A percentile compares a stretch with the other conserved stretches of the same genome.
These are phyloP conservation scores for Neodiprion lecontei DNA, from an alignment of 1,140 invertebrate species.

Conservation along the genomic window DNA sequence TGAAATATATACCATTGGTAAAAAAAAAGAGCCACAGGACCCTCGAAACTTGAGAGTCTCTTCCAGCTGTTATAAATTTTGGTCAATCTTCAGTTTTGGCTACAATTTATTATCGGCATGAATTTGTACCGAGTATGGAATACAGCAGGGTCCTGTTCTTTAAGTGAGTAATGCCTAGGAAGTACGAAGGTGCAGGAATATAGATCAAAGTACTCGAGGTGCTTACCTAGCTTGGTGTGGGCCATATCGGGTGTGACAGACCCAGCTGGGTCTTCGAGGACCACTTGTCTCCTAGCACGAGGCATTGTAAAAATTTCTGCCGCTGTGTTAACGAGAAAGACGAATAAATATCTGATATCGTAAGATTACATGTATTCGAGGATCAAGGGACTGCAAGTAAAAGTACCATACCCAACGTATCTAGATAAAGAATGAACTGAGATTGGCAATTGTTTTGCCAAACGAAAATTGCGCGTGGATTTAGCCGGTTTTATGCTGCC, in stretches of 20 bases:
- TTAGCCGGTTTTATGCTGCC: background rate
- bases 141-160: background rate
- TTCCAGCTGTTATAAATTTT: too few relatives aligned
- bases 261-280: constrained; percentile 58
- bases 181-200: background rate
- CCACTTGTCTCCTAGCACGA: constrained; percentile 59
- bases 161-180: background rate
- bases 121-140: background rate
- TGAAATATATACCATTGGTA: too few relatives aligned
- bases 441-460: too few relatives aligned
- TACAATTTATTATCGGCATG: background rate
- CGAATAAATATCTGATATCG: background rate
- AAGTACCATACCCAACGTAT: too few relatives aligned
- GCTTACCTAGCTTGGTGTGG: constrained; percentile 57
- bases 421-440: background rate
- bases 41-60: too few relatives aligned
- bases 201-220: background rate
- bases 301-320: constrained; percentile 48
- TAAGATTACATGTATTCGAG: too few relatives aligned
- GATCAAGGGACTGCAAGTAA: too few relatives aligned
- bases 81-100: too few relatives aligned
- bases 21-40: too few relatives aligned
- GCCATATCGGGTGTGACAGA: constrained; percentile 60
- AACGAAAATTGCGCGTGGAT: background rate
- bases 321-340: constrained; percentile 40